Percentiles rank a stretch among this genome's conserved stretches.
phyloP scores from a whole-genome alignment of 1,140 invertebrate species.

The Ylistrum balloti region DNA sequence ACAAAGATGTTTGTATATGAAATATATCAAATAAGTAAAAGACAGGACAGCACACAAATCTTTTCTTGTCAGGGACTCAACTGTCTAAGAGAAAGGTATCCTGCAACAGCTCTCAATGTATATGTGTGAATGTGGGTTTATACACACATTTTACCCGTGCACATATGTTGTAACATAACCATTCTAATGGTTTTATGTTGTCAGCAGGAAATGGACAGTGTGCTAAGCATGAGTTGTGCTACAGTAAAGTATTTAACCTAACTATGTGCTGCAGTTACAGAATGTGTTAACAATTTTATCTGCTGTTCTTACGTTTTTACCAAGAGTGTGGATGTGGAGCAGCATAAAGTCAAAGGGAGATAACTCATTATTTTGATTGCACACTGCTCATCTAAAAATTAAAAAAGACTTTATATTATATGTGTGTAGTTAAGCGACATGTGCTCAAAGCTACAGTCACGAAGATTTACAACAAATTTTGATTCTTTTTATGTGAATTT shows the following conservation, averaged over 20 bases:
- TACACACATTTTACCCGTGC: neutral
- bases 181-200: no score
- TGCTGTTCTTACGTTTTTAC: neutral
- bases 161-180: neutral
- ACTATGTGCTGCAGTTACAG: no score
- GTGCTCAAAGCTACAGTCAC: neutral
- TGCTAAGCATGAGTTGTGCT: no score
- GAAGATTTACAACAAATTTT: neutral
- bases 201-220: neutral
- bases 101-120: neutral
- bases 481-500: neutral
- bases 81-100: neutral
- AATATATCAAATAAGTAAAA: no score
- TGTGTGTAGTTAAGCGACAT: no score
- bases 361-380: slow-evolving; percentile 12
- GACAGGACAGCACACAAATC: neutral
- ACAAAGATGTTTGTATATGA: neutral
- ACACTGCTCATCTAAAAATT: neutral
- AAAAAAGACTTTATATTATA: no score
- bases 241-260: no score
- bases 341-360: neutral
- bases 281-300: neutral
- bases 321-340: neutral
- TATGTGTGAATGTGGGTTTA: slow-evolving; percentile 10
- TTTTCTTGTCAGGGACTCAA: no score